Evolutionary conservation across 2,797 vertebrate genomes (phyloP), one percentile per base, ranked within the genome.

Genomic region (Rallus crepitans): DNA sequence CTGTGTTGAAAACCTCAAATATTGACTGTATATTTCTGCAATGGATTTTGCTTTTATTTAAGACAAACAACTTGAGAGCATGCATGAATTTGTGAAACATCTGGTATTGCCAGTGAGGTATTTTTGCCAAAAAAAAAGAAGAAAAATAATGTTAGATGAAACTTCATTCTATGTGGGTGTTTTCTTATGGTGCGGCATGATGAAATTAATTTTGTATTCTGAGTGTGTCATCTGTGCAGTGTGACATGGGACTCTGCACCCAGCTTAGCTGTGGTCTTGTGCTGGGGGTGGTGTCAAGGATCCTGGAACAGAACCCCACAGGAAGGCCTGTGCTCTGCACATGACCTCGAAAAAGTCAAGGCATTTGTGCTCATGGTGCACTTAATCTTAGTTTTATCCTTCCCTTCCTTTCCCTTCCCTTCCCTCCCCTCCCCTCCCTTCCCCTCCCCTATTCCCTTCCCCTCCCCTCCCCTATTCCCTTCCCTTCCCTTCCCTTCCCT

Each of bases 111-210:
- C 73, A 66, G 50, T 69, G 60, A 84, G 37, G 52, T 56, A n/a
- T 65, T 82, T 93, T 90, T 84, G 77, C 66, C 76, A 83, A 61
- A 87, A 81, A 81, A 35, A 83, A 81, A 75, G 40, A 61, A 84
- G 76, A 72, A 94, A 95, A 95, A 95, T 69, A 91, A 81, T 30
- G 52, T 92, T 90, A 89, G 80, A 75, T 89, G 79, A 82, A 94
- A 89, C 80, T 95, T 95, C 28, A 7, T 83, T 89, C 80, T 66
- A 27, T 77, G 95, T 97, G 94, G 95, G 93, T 92, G 95, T 93
- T 89, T 94, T 97, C 94, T 96, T 94, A 63, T 76, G 80, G 88
- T 88, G 90, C 88, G 72, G 70, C 50, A 89, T 2, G 17, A 57
- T 91, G 90, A 91, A 93, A 93, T 91, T 89, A 90, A 69, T 79